These are phyloP conservation scores for Drosophila ezoana DNA, from an alignment of 2,888 invertebrate genomes.

Conservation along the genomic window DNA sequence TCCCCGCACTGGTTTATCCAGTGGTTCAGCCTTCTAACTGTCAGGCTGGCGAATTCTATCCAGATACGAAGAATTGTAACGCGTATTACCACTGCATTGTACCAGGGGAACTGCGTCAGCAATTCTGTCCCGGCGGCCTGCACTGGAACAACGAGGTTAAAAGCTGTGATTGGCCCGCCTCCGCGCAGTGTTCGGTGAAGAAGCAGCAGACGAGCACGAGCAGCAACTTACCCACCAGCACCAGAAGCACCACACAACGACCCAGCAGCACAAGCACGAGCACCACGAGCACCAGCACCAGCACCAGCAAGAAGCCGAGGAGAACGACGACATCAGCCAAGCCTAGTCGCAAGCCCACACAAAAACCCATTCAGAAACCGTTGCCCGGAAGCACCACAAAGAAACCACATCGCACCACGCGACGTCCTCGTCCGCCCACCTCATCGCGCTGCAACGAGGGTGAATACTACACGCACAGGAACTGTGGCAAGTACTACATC, in stretches of 20 bases:
- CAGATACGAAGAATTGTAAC: constrained; percentile 90
- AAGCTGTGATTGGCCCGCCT: constrained; percentile 93
- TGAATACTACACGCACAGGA: constrained; percentile 90
- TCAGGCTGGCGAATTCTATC: constrained; percentile 86
- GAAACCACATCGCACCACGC: constrained; percentile 59
- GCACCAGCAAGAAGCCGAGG: constrained; percentile 48
- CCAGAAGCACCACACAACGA: constrained; percentile 33
- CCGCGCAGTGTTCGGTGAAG: constrained; percentile 88
- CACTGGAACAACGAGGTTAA: constrained; percentile 90
- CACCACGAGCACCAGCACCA: constrained; percentile 13
- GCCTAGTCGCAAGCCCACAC: constrained; percentile 49
- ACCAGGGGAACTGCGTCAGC: constrained; percentile 89
- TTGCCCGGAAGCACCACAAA: constrained; percentile 34
- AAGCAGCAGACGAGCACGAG: constrained; percentile 26
- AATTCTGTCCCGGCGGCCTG: constrained; percentile 91
- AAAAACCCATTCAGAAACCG: constrained; percentile 18
- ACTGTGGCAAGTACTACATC: constrained; percentile 91
- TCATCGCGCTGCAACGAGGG: constrained; percentile 87
- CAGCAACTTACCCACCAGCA: constrained; percentile 6
- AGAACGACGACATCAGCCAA: constrained; percentile 41
- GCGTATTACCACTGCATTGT: constrained; percentile 91
- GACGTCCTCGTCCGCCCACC: constrained; percentile 55
- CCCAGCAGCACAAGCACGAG: constrained; percentile 42
- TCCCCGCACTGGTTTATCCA: constrained; percentile 85
- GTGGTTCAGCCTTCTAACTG: constrained; percentile 83